Percentiles rank a stretch among this genome's conserved stretches.
phyloP scores from a whole-genome alignment of 2,113 vertebrate species.

The Himantopus leucocephalus region DNA sequence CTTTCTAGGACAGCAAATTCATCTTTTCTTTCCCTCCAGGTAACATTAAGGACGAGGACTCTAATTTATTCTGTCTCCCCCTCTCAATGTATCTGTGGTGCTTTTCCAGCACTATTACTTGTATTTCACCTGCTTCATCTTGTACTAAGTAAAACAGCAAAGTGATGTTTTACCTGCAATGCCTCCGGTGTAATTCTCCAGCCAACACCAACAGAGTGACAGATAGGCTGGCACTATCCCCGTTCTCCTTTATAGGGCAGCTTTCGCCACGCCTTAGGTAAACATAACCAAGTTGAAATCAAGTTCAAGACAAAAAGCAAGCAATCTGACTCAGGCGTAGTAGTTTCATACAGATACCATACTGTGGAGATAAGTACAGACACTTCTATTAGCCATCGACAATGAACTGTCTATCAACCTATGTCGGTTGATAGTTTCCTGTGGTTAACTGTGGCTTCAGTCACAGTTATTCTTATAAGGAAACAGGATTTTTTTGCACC shows the following conservation, averaged over 20 bases:
- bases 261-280: slow-evolving; percentile 42
- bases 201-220: neutral
- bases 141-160: neutral
- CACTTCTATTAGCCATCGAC: neutral
- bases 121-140: neutral
- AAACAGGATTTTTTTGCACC: neutral
- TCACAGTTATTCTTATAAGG: neutral
- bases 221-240: neutral
- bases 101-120: neutral
- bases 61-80: neutral
- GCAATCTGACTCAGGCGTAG: neutral
- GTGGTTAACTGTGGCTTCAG: neutral
- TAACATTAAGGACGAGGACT: neutral
- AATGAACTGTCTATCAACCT: accelerated
- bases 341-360: neutral
- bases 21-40: slow-evolving; percentile 3
- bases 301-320: neutral
- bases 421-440: accelerated
- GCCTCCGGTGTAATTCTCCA: neutral
- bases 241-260: neutral
- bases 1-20: neutral
- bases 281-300: neutral
- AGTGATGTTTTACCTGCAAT: neutral
- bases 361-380: accelerated
- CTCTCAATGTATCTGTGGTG: neutral